A percentile compares a stretch with the other conserved stretches of the same genome.
phyloP scores from a whole-genome alignment of 2,888 invertebrate genomes.

The Scelioninae gen. 2 region DNA sequence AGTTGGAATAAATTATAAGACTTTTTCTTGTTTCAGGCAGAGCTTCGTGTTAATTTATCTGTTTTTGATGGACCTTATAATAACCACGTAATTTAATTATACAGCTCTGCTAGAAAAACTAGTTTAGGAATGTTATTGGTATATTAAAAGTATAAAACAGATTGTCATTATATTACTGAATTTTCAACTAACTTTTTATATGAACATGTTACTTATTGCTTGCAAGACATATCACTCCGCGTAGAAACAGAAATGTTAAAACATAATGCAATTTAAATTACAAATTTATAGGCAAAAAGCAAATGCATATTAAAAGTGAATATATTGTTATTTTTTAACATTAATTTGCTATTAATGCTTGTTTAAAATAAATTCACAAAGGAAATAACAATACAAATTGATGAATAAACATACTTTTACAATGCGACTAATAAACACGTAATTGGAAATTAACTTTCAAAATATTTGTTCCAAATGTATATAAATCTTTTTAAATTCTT shows the following conservation, averaged over 20 bases:
- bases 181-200: conserved; percentile 23
- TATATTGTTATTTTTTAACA: too few species aligned
- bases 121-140: neutral
- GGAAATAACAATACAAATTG: too few species aligned
- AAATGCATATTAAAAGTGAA: too few species aligned
- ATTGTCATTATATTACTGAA: conserved; percentile 1
- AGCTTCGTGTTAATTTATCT: conserved; percentile 35
- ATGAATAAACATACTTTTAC: too few species aligned
- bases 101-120: conserved; percentile 28
- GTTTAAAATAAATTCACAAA: too few species aligned
- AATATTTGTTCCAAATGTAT: too few species aligned
- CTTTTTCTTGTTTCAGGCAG: conserved; percentile 15
- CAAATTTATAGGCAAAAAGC: too few species aligned
- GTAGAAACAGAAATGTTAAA: neutral
- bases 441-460: too few species aligned
- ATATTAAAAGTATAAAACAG: neutral
- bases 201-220: conserved; percentile 2
- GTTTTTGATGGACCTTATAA: conserved; percentile 2
- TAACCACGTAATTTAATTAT: neutral
- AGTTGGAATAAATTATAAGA: conserved; percentile 6
- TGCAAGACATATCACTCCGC: conserved; percentile 9
- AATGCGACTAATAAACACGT: too few species aligned
- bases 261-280: neutral
- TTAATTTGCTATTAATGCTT: too few species aligned
- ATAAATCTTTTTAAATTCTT: too few species aligned